Base-by-base conservation (phyloP, 2,113 vertebrate species). In the Silurus asotus region DNA sequence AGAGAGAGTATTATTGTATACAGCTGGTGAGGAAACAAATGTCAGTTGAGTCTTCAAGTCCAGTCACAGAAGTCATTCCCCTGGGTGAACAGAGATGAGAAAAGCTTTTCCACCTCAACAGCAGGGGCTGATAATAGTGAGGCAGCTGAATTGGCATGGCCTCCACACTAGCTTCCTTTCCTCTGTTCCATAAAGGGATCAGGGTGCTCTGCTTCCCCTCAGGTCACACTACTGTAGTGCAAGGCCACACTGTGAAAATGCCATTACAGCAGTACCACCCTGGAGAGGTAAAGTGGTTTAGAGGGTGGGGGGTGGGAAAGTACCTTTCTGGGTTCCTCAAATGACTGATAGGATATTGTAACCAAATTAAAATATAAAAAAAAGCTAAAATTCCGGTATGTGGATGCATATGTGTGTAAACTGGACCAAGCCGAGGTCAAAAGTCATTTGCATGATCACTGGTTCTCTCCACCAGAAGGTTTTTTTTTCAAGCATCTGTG, bases 61-160 rank as follows among this genome's bases (percentile, higher is more conserved):
- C 85, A 87, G 64, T 67, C 37, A 79, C 55, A 81, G 70, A 83
- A 89, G 83, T 58, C 83, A 87, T 86, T 88, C 76, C 86, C 86
- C 76, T 20, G 67, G 88, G 89, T 86, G 81, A 77, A 85, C 53
- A 72, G 72, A 84, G 83, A 83, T 90, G 82, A 89, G 80, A 88
- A 90, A 91, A 88, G 56, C 88, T 88, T 81, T 62, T 76, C 65
- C 81, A 83, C 85, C 88, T 90, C 64, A 67, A 80, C 81, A 59
- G 78, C 78, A 49, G 86, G 19, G 69, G 56, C 61, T 82, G 84
- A 88, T 85, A 84, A 90, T 82, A 85, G 80, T n/a, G 45, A 65
- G 55, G 59, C 49, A 49, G 74, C 85, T 74, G 61, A 85, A 88
- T 89, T 75, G 28, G 75, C 78, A 79, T 87, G 67, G 49, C 62